Evolutionary conservation across 1,140 invertebrate genomes (phyloP).

Genomic region (Papilio helenus): DNA sequence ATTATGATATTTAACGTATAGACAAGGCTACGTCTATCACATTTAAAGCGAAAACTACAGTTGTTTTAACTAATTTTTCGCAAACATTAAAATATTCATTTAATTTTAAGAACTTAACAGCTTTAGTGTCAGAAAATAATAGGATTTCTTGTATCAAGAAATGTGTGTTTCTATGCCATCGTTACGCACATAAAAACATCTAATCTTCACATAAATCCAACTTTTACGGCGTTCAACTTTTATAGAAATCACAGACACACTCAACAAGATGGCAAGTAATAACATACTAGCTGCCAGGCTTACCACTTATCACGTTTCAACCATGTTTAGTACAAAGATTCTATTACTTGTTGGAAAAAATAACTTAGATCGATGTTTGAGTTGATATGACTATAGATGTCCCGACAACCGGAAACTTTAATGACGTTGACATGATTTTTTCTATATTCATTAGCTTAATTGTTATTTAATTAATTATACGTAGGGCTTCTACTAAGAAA

Average conservation of each 20-base stretch:
- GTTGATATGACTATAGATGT: not conserved
- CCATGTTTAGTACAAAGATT: conserved; percentile 21
- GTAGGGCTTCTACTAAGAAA: not conserved
- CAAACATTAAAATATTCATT: too few relatives aligned
- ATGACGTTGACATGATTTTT: not conserved
- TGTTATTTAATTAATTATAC: not conserved
- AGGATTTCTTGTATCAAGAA: not conserved
- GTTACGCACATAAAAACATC: not conserved
- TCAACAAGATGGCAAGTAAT: conserved; percentile 13
- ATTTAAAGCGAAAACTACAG: not conserved
- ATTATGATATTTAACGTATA: not conserved
- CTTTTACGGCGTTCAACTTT: not conserved
- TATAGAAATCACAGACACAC: not conserved
- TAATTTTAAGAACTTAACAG: too few relatives aligned
- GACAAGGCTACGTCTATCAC: not conserved
- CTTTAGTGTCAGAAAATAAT: not conserved
- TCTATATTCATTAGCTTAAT: not conserved
- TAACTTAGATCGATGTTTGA: not conserved
- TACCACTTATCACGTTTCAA: conserved; percentile 16
- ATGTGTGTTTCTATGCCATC: not conserved
- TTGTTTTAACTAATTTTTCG: too few relatives aligned
- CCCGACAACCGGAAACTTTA: conserved; percentile 7
- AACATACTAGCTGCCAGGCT: not conserved
- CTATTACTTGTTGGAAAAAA: conserved; percentile 23
- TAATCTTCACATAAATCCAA: not conserved